Evolutionary conservation across 2,113 vertebrate genomes (phyloP).

Genomic region (Microtus richardsoni): DNA sequence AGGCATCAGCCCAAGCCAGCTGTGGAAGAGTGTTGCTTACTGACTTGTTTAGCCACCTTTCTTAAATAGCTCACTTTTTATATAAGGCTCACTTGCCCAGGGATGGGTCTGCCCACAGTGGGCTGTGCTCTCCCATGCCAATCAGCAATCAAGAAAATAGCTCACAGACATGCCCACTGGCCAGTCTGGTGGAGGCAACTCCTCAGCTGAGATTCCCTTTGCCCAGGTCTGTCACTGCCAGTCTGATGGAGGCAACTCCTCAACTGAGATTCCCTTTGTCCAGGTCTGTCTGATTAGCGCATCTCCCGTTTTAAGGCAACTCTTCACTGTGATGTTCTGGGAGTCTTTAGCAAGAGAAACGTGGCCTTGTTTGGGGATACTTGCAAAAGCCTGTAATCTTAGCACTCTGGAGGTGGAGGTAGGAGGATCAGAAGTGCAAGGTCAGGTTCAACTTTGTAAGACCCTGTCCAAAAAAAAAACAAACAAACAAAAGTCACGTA

Average conservation of each 20-base stretch:
- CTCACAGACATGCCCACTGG: background rate
- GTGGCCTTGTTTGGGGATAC: background rate
- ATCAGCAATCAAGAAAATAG: background rate
- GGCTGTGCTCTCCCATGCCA: background rate
- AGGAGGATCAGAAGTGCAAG: background rate
- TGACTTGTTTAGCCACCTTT: background rate
- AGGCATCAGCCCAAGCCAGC: background rate
- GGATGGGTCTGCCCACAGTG: background rate
- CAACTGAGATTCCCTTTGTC: too few species aligned
- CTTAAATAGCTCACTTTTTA: background rate
- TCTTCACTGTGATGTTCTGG: accelerated
- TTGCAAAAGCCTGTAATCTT: background rate
- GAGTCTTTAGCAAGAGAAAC: background rate
- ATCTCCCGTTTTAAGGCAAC: background rate
- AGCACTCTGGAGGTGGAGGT: background rate
- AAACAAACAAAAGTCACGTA: too few species aligned
- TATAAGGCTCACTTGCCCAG: background rate
- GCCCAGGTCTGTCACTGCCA: too few species aligned
- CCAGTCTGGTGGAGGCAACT: background rate
- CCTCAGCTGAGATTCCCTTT: background rate
- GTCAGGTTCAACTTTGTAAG: background rate
- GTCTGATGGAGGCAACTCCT: too few species aligned
- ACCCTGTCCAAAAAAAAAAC: background rate
- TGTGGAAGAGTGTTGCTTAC: background rate
- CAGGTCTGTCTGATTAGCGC: background rate